phyloP scores from a whole-genome alignment of 2,113 vertebrate genomes.

The Felis chaus region DNA sequence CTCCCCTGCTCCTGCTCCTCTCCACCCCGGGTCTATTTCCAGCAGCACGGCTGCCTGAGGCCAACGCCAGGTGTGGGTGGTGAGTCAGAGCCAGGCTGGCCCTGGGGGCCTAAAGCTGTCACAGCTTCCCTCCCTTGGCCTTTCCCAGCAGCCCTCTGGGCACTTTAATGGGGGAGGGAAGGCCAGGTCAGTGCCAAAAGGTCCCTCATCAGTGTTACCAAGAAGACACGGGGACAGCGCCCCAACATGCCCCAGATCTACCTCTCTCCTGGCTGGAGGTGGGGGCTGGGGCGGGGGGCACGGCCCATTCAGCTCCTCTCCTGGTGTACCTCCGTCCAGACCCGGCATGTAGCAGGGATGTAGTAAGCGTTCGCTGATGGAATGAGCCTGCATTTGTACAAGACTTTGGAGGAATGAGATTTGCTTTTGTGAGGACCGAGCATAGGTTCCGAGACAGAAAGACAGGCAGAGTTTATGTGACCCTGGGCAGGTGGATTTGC shows the following conservation, averaged over 20 bases:
- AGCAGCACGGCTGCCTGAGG: slow-evolving; percentile 60
- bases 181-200: neutral
- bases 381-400: neutral
- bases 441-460: neutral
- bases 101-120: slow-evolving; percentile 52
- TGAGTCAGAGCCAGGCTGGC: slow-evolving; percentile 69
- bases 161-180: neutral
- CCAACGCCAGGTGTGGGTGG: slow-evolving; percentile 62
- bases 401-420: neutral
- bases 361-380: neutral
- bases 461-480: neutral
- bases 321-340: neutral
- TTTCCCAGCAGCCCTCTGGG: neutral
- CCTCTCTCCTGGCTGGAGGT: neutral
- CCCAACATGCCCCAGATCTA: neutral
- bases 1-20: neutral
- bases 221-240: neutral
- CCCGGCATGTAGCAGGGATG: neutral
- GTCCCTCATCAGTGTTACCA: neutral
- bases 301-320: neutral
- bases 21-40: slow-evolving; percentile 52
- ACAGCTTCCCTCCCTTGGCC: slow-evolving; percentile 1
- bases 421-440: neutral
- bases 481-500: neutral
- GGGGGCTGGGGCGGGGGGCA: neutral